Conservation (phyloP, 2,113 vertebrate genomes). For the Pachycephala philippinensis region DNA sequence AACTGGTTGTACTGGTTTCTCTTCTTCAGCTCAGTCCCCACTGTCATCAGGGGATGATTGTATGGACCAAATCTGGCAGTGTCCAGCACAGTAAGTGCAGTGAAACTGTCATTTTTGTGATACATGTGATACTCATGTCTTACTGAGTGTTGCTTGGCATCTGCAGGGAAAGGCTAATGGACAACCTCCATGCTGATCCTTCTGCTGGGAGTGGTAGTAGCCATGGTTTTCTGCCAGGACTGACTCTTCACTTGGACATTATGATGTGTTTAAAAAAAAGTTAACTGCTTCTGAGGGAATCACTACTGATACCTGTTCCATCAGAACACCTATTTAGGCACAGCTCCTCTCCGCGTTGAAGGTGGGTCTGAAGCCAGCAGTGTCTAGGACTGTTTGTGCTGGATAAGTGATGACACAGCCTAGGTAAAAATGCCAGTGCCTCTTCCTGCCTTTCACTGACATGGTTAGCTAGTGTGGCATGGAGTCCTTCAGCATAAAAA, state of each 20-base stretch:
- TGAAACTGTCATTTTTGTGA: neutral
- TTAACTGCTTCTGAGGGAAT: neutral
- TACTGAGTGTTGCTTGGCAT: neutral
- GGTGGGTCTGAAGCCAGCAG: neutral
- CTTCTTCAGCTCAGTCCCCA: neutral
- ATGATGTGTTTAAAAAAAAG: neutral
- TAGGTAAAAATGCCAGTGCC: neutral
- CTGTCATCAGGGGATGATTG: neutral
- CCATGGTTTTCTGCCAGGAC: neutral
- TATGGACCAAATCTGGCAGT: neutral
- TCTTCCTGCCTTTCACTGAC: neutral
- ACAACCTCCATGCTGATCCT: neutral
- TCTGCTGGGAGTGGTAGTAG: neutral
- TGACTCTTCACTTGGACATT: neutral
- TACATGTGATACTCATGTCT: neutral
- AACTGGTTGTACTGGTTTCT: neutral
- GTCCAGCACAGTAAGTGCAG: neutral
- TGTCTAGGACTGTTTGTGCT: neutral
- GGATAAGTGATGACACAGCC: neutral
- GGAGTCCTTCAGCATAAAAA: neutral
- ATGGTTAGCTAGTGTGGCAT: accelerated
- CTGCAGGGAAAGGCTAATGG: neutral
- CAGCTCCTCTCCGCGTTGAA: neutral
- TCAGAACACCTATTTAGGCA: neutral
- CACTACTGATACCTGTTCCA: neutral